Conservation (phyloP, 64 coral and sea anemone genomes). For the Stylophora pistillata region DNA sequence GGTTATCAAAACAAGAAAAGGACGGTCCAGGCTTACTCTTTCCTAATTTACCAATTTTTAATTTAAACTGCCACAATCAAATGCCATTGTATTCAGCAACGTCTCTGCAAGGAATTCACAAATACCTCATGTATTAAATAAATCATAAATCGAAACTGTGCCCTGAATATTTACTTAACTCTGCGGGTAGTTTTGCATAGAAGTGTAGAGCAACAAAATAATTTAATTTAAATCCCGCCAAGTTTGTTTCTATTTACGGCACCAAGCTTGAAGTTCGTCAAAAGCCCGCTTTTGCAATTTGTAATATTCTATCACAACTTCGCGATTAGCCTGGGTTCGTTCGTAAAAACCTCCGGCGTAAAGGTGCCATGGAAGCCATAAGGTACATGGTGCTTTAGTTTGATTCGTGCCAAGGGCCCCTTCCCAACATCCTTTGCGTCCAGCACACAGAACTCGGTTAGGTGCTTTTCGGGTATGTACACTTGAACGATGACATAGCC, state of each 20-base stretch:
- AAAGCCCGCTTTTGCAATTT: background rate
- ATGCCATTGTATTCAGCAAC: too few relatives aligned
- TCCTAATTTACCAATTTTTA: too few relatives aligned
- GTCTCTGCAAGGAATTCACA: too few relatives aligned
- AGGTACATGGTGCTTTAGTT: slow-evolving; percentile 86
- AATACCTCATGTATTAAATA: too few relatives aligned
- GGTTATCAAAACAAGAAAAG: too few relatives aligned
- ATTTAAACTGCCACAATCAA: too few relatives aligned
- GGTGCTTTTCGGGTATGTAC: slow-evolving; percentile 78
- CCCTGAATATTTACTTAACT: too few relatives aligned
- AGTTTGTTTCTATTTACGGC: background rate
- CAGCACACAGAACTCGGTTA: slow-evolving; percentile 86
- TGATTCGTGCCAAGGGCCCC: slow-evolving; percentile 68
- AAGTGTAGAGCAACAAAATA: background rate
- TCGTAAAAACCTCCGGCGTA: slow-evolving; percentile 72
- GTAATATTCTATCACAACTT: slow-evolving; percentile 28
- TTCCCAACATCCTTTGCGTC: slow-evolving; percentile 84
- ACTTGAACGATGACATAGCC: slow-evolving; percentile 92
- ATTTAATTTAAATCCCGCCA: background rate
- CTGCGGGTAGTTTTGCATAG: background rate
- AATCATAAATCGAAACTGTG: too few relatives aligned
- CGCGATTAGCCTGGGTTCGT: slow-evolving; percentile 13
- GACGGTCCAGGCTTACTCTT: too few relatives aligned
- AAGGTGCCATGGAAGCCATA: slow-evolving; percentile 95
- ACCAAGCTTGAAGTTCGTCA: background rate